Percentiles rank a stretch among this genome's conserved stretches.
phyloP scores from a whole-genome alignment of 2,888 invertebrate species.

The Alentia gelatinosa region DNA sequence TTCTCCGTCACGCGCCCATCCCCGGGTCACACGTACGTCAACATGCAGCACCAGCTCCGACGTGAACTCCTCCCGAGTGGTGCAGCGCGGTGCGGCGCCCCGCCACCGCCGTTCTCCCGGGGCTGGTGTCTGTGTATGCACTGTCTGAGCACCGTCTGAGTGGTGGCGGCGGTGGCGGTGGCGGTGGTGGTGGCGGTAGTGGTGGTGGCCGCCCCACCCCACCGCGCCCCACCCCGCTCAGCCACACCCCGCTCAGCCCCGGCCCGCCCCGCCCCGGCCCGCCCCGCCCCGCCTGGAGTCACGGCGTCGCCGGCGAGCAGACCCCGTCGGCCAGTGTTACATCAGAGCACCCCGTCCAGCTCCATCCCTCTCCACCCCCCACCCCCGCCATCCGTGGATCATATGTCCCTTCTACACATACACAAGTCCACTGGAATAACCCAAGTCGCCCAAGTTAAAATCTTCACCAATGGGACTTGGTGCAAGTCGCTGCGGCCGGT shows the following conservation, averaged over 20 bases:
- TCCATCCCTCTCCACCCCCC: background rate
- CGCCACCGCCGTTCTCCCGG: too few species aligned
- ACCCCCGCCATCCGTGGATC: background rate
- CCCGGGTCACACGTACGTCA: too few species aligned
- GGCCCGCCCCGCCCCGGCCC: background rate
- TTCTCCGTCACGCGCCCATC: too few species aligned
- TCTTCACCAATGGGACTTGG: background rate
- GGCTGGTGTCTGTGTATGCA: background rate
- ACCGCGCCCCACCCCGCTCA: background rate
- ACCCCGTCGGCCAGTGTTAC: too few species aligned
- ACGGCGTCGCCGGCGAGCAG: background rate
- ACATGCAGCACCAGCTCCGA: too few species aligned
- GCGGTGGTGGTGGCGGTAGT: background rate
- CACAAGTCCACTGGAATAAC: background rate
- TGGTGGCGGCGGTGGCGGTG: background rate
- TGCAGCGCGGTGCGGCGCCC: too few species aligned
- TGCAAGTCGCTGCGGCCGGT: background rate
- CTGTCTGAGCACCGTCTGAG: background rate
- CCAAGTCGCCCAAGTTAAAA: background rate
- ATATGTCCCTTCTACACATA: background rate
- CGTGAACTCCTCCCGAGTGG: too few species aligned
- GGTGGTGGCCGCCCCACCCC: background rate
- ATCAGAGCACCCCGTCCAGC: background rate
- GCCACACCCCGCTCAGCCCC: background rate
- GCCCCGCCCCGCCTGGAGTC: background rate